These are phyloP conservation scores for Dysmachus trigonus DNA, from an alignment of 2,888 invertebrate genomes.

Conservation along the genomic window DNA sequence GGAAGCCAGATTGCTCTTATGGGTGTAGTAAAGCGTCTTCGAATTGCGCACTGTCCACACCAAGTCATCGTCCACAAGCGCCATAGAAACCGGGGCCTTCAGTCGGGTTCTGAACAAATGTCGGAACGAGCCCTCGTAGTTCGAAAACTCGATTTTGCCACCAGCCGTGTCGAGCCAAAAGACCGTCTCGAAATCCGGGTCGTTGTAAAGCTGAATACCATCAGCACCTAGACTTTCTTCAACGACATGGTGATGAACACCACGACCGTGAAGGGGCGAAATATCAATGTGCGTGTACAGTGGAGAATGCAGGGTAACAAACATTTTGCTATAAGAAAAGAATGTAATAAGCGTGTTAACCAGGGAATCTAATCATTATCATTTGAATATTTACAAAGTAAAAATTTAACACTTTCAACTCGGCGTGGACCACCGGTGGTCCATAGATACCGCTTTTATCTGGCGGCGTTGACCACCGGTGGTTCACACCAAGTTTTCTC, in stretches of 20 bases:
- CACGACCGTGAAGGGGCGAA: constrained; percentile 74
- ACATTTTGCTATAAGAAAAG: constrained; percentile 69
- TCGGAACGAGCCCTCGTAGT: constrained; percentile 69
- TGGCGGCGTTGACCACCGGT: too few relatives aligned
- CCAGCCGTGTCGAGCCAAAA: constrained; percentile 75
- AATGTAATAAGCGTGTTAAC: constrained; percentile 10
- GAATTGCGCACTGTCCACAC: constrained; percentile 75
- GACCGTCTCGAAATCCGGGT: constrained; percentile 68
- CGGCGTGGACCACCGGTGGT: too few relatives aligned
- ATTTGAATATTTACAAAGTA: too few relatives aligned
- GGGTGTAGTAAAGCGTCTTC: constrained; percentile 70
- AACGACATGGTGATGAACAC: constrained; percentile 60
- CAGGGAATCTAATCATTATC: background rate
- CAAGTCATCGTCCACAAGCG: constrained; percentile 71
- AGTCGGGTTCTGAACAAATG: constrained; percentile 65
- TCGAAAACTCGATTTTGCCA: constrained; percentile 73
- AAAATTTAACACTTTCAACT: too few relatives aligned
- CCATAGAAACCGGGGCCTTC: constrained; percentile 68
- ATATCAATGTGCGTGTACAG: constrained; percentile 71
- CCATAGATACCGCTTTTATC: too few relatives aligned
- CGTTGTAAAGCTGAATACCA: constrained; percentile 62
- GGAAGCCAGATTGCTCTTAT: constrained; percentile 64
- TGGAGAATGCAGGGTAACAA: constrained; percentile 68
- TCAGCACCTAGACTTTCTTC: constrained; percentile 62
- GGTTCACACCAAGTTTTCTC: too few relatives aligned